These are phyloP conservation scores for Eristalis intricaria DNA, from an alignment of 2,888 invertebrate genomes.

Conservation along the genomic window DNA sequence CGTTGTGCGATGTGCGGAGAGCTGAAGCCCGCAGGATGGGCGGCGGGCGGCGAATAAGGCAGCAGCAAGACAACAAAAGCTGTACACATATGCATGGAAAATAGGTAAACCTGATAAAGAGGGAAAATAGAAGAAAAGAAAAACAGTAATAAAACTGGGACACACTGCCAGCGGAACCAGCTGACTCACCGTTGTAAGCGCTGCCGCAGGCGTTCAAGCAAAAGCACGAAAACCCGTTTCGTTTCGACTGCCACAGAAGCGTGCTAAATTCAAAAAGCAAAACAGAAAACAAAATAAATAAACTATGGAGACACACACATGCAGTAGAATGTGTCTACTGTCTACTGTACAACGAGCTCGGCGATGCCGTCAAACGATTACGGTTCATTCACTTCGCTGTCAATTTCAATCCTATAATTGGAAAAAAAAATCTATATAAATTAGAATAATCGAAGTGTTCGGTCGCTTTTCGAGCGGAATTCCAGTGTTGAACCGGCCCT, in stretches of 20 bases:
- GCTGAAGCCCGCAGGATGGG: slow-evolving; percentile 35
- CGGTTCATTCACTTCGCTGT: slow-evolving; percentile 66
- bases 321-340: not conserved
- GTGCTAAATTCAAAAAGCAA: slow-evolving; percentile 28
- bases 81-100: slow-evolving; percentile 39
- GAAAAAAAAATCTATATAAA: slow-evolving; percentile 42
- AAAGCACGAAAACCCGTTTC: slow-evolving; percentile 62
- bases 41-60: slow-evolving; percentile 27
- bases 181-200: slow-evolving; percentile 63
- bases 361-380: not conserved
- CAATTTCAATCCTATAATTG: slow-evolving; percentile 53
- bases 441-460: slow-evolving; percentile 57
- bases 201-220: slow-evolving; percentile 37
- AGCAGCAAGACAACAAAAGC: slow-evolving; percentile 44
- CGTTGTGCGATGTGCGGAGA: not conserved
- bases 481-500: slow-evolving; percentile 9
- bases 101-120: slow-evolving; percentile 53
- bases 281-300: slow-evolving; percentile 8
- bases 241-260: slow-evolving; percentile 30
- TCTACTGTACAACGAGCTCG: not conserved
- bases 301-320: not conserved
- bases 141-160: slow-evolving; percentile 50
- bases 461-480: slow-evolving; percentile 54
- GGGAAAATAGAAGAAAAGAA: slow-evolving; percentile 6
- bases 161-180: slow-evolving; percentile 55